Percentiles rank a stretch among this genome's conserved stretches.
Evolutionary conservation across 2,797 vertebrate genomes (phyloP).

Genomic region (Tamandua tetradactyla): DNA sequence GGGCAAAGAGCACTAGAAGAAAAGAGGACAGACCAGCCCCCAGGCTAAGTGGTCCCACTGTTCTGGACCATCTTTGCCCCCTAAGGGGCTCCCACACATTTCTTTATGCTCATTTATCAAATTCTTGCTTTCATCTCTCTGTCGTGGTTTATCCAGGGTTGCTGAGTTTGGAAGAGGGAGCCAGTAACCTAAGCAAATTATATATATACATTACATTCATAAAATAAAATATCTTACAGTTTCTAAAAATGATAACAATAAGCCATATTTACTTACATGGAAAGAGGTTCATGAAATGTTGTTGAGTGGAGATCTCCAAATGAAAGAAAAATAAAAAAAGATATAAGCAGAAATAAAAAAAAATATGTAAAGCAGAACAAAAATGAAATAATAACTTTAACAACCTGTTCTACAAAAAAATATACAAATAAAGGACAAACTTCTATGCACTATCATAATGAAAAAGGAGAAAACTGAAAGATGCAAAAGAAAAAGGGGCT

Average conservation of each 20-base stretch:
- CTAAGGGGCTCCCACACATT: neutral
- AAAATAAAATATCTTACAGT: neutral
- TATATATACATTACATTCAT: neutral
- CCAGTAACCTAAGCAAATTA: neutral
- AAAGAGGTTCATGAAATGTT: neutral
- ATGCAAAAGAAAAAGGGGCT: neutral
- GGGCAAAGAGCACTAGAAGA: neutral
- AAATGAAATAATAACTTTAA: constrained; percentile 7
- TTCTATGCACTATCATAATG: neutral
- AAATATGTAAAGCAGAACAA: neutral
- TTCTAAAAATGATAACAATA: neutral
- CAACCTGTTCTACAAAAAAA: neutral
- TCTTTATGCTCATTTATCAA: neutral
- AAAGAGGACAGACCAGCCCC: neutral
- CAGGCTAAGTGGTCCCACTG: neutral
- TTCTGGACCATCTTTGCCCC: neutral
- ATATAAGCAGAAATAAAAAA: neutral
- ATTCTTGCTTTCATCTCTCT: neutral
- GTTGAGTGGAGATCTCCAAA: neutral
- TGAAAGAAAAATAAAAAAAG: neutral
- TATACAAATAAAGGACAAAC: neutral
- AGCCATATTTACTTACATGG: neutral
- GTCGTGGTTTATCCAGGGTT: neutral
- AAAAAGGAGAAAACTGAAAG: neutral
- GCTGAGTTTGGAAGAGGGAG: neutral